Base-by-base conservation (phyloP, 1,140 invertebrate species). In the Sarcophaga bullata region DNA sequence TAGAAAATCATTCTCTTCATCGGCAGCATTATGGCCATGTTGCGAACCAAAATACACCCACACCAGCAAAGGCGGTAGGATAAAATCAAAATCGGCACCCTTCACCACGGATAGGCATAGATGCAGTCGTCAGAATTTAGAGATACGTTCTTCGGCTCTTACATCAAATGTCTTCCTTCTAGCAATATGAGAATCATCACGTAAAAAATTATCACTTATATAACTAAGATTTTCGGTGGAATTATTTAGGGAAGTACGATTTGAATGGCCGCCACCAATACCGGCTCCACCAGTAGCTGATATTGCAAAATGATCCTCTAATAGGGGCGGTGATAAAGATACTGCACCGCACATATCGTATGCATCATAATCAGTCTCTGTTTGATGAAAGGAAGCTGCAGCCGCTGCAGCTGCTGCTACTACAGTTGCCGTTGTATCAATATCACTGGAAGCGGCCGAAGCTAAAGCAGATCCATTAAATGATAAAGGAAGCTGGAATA, bases 201-300 rank as follows among this genome's bases (percentile, higher is more conserved):
- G 84, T 73, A 86, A 89, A 68, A 85, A 89, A 80, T 88, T 89
- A 81, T 90, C 88, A 82, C 87, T 89, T 76, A 83, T 84, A 76
- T 86, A 88, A 81, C 87, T 89, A 17, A 90, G 85, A 75, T 90
- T 89, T 82, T 89, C 88, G 13, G 88, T 89, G 73, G 87, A 89
- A 81, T 88, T 88, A 81, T 88, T 89, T 49, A 89, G 85, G 48
- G 87, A 88, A n/a, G 87, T 88, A 75, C 87, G 87, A 85, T 86
- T 88, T 17, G 87, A 88, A 80, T 85, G 68, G 13, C 75, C 75
- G 8, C 49, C 73, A 25, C 75, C 75, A 50, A 50, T 17, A 80
- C 68, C 62, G 82, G 11, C 80, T 81, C 50, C n/a, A 84, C 84
- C 81, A 84, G 81, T n/a, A 84, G 85, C 80, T 84, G 85, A 75